Evolutionary conservation across 2,888 invertebrate genomes (phyloP), one percentile per base, ranked within the genome.

Genomic region (Desoria tigrina): DNA sequence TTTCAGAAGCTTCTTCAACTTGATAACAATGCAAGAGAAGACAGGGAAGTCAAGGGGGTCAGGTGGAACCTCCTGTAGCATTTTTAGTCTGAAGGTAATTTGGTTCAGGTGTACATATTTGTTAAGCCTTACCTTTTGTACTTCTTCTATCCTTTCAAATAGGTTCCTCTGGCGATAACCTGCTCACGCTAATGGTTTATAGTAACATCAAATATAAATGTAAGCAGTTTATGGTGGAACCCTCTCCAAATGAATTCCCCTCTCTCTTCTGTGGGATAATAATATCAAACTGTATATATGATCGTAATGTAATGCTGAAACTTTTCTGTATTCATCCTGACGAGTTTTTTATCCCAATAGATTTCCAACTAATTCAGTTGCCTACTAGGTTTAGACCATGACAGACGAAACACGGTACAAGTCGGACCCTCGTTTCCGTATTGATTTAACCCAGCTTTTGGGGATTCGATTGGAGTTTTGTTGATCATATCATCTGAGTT

Each of bases 371-470:
- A 32, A 28, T 39, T 58, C 58, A 58, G 58, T 58, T 42, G 58
- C 58, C 45, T 7, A 42, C 24, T 28, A 58, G 58, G 28, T 45
- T 58, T 49, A 3, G 58, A 58, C 45, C 16, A 27, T 58, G 49
- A 45, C 26, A 24, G 58, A 58, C 58, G 45, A 58, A 18, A 16
- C 42, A 21, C 42, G 14, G 56, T 16, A 14, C 2, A 23, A 9
- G 45, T 42, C 45, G 18, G 16, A 21, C n/a, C 26, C 24, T 42
- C 32, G 42, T 58, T 58, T 58, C 58, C 58, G 58, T 45, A 27
- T 58, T 58, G 42, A 27, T 26, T 45, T 58, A 45, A 58, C 58
- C 58, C 49, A 58, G 42, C 58, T 58, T 26, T 45, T 16, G 6
- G 39, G 4, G n/a, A 45, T 45, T 45, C 9, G 16, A 18, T 45